A percentile compares a stretch with the other conserved stretches of the same genome.
These are phyloP conservation scores for Sapajus apella DNA, from an alignment of 2,113 vertebrate species.

Conservation along the genomic window DNA sequence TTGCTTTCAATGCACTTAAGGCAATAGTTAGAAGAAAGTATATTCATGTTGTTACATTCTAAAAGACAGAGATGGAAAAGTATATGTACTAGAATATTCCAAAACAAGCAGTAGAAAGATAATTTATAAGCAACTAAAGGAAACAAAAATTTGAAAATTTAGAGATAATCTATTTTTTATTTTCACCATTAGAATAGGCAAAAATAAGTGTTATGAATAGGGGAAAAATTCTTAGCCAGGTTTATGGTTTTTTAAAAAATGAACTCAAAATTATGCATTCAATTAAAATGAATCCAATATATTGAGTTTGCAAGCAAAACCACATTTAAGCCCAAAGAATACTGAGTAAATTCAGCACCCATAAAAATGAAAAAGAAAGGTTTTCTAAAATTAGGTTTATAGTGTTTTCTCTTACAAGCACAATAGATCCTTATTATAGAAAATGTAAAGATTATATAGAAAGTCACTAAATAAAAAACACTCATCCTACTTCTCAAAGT, in stretches of 20 bases:
- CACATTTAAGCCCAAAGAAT: background rate
- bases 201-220: background rate
- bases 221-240: background rate
- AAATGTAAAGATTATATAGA: background rate
- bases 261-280: background rate
- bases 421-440: background rate
- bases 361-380: background rate
- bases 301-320: constrained; percentile 1
- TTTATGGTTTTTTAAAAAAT: background rate
- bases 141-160: background rate
- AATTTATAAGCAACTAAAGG: background rate
- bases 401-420: background rate
- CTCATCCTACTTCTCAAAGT: background rate
- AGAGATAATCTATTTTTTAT: background rate
- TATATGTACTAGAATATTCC: background rate
- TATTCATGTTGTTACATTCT: background rate
- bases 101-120: background rate
- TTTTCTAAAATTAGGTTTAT: constrained; percentile 31
- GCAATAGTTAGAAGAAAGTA: background rate
- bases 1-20: background rate
- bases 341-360: background rate
- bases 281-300: background rate
- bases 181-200: background rate
- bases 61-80: constrained; percentile 11
- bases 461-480: background rate